Evolutionary conservation across 2,797 vertebrate genomes (phyloP).

Genomic region (Pseudomugil gertrudae): DNA sequence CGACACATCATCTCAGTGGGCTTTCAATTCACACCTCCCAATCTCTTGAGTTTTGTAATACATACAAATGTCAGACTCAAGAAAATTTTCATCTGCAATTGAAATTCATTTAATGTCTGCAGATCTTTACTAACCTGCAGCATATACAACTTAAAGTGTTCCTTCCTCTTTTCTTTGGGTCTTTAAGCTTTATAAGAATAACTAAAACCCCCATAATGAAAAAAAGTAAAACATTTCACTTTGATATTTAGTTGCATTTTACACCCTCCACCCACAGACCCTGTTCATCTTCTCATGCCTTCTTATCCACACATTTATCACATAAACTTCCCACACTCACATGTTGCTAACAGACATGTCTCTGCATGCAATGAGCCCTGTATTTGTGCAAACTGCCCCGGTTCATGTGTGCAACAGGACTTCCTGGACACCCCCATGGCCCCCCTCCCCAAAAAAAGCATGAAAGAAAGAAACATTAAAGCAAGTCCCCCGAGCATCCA

Average conservation of each 20-base stretch:
- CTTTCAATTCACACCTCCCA: slow-evolving; percentile 2
- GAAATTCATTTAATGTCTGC: slow-evolving; percentile 54
- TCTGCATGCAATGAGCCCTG: slow-evolving; percentile 35
- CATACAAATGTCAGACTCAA: too few relatives aligned
- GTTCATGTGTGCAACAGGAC: slow-evolving; percentile 18
- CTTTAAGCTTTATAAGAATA: too few relatives aligned
- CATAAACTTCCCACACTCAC: slow-evolving; percentile 50
- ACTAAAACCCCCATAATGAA: too few relatives aligned
- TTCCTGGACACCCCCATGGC: slow-evolving; percentile 53
- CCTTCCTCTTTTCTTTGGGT: too few relatives aligned
- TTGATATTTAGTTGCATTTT: too few relatives aligned
- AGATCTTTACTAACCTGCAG: slow-evolving; percentile 23
- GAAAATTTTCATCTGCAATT: slow-evolving; percentile 35
- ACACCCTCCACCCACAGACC: too few relatives aligned
- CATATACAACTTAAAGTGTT: neutral
- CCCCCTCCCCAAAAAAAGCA: slow-evolving; percentile 28
- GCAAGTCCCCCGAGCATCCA: slow-evolving; percentile 4
- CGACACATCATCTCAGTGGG: neutral
- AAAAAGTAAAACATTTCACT: too few relatives aligned
- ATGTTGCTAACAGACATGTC: slow-evolving; percentile 17
- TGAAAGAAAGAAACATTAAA: slow-evolving; percentile 6
- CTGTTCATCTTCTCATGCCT: too few relatives aligned
- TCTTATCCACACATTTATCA: too few relatives aligned
- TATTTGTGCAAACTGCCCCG: slow-evolving; percentile 29
- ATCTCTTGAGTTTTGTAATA: too few relatives aligned